A percentile compares a stretch with the other conserved stretches of the same genome.
Conservation (phyloP, 1,140 invertebrate genomes). For the Pygmarrhopalites habei region DNA sequence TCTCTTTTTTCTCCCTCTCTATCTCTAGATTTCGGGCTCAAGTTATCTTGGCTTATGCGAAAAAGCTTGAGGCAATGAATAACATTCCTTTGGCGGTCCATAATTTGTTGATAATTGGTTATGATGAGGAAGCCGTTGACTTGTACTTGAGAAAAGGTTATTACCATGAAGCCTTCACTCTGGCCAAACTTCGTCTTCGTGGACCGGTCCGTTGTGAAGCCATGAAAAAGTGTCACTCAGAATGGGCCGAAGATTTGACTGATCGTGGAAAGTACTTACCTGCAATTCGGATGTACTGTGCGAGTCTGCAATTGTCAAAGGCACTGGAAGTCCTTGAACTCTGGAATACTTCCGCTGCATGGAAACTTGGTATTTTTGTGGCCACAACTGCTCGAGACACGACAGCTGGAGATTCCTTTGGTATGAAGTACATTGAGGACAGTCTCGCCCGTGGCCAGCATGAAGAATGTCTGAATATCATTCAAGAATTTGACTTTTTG, state of each 20-base stretch:
- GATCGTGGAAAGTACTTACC: conserved; percentile 19
- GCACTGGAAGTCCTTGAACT: conserved; percentile 20
- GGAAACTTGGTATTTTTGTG: conserved; percentile 22
- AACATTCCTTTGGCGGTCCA: conserved; percentile 15
- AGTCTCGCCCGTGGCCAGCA: conserved; percentile 10
- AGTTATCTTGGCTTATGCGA: conserved; percentile 6
- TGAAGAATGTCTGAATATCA: conserved; percentile 10
- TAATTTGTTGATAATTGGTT: conserved; percentile 8
- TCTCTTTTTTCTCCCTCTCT: conserved; percentile 5
- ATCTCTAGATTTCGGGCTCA: background rate
- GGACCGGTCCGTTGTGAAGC: background rate
- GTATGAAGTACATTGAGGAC: conserved; percentile 21
- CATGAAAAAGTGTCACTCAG: background rate
- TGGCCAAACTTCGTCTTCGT: conserved; percentile 6
- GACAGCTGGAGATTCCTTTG: conserved; percentile 15
- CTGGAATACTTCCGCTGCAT: conserved; percentile 21
- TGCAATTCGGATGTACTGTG: conserved; percentile 8
- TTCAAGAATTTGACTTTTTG: conserved; percentile 6
- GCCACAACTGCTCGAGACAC: conserved; percentile 12
- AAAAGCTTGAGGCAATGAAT: conserved; percentile 12
- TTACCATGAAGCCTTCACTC: conserved; percentile 26
- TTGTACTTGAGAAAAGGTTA: conserved; percentile 14
- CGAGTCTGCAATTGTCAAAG: conserved; percentile 12
- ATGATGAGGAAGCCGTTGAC: conserved; percentile 17
- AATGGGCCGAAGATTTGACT: conserved; percentile 19